Conservation (phyloP, 2,888 invertebrate species). For the Pantelozetes paolii region DNA sequence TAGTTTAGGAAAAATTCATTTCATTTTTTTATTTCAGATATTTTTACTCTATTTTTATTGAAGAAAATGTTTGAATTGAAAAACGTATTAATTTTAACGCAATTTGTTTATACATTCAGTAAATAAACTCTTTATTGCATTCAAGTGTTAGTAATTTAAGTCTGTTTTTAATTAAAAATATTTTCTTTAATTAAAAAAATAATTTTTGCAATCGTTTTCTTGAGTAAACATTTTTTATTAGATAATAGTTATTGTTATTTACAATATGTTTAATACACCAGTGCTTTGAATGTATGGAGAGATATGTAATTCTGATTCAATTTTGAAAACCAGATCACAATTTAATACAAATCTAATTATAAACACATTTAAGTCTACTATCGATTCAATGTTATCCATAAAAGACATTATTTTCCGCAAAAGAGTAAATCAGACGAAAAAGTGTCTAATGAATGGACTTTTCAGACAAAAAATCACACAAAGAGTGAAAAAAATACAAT, state of each 20-base stretch:
- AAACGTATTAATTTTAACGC: no score
- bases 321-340: not conserved
- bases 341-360: not conserved
- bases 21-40: not conserved
- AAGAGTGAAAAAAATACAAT: not conserved
- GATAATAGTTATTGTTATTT: no score
- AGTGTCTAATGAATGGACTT: slow-evolving; percentile 3
- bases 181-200: no score
- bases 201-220: no score
- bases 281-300: not conserved
- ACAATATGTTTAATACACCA: not conserved
- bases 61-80: no score
- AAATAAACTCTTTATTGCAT: no score
- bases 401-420: not conserved
- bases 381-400: not conserved
- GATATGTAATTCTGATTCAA: not conserved
- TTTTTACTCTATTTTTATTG: no score
- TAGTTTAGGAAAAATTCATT: not conserved
- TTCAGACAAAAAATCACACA: not conserved
- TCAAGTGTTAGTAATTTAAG: no score
- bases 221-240: no score
- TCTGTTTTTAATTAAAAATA: no score
- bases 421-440: no score
- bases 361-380: not conserved
- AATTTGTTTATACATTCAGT: no score